These are phyloP conservation scores for Halocaridina rubra DNA, from an alignment of 2,888 invertebrate species.

Conservation along the genomic window DNA sequence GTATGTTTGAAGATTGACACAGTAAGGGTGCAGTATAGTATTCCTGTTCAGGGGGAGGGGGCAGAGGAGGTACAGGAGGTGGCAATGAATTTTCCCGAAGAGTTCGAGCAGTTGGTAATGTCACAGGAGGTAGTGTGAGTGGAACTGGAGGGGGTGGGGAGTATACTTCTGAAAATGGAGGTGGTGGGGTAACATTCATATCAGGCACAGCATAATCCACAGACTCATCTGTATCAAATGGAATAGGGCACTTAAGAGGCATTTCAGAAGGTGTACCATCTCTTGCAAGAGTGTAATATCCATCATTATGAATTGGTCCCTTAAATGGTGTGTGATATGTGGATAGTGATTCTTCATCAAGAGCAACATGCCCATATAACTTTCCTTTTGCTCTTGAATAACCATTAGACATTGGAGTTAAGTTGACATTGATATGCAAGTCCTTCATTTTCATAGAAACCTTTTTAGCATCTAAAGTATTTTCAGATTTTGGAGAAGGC, in stretches of 20 bases:
- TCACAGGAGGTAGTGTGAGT: slow-evolving; percentile 51
- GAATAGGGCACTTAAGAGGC: slow-evolving; percentile 44
- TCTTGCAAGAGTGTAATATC: slow-evolving; percentile 25
- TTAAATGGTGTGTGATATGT: slow-evolving; percentile 58
- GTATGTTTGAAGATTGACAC: slow-evolving; percentile 46
- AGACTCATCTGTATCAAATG: slow-evolving; percentile 56
- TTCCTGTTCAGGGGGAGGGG: slow-evolving; percentile 59
- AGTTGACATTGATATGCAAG: slow-evolving; percentile 55
- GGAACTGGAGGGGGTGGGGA: slow-evolving; percentile 56
- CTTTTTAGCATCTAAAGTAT: slow-evolving; percentile 39
- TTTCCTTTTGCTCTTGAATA: slow-evolving; percentile 56
- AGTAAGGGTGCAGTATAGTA: slow-evolving; percentile 56
- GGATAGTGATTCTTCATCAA: slow-evolving; percentile 55
- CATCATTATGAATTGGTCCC: slow-evolving; percentile 23
- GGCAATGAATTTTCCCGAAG: neutral
- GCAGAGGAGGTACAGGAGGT: slow-evolving; percentile 54
- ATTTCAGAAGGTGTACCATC: slow-evolving; percentile 34
- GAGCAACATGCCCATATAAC: slow-evolving; percentile 60
- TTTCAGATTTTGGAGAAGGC: slow-evolving; percentile 3
- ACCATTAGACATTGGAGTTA: slow-evolving; percentile 53
- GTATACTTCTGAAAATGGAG: slow-evolving; percentile 58
- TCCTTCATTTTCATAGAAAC: slow-evolving; percentile 63
- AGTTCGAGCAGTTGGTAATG: slow-evolving; percentile 26
- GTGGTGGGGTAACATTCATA: slow-evolving; percentile 57
- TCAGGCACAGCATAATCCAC: slow-evolving; percentile 60